These are phyloP conservation scores for Paedocypris sp. DNA, from an alignment of 2,113 vertebrate species.

Conservation along the genomic window DNA sequence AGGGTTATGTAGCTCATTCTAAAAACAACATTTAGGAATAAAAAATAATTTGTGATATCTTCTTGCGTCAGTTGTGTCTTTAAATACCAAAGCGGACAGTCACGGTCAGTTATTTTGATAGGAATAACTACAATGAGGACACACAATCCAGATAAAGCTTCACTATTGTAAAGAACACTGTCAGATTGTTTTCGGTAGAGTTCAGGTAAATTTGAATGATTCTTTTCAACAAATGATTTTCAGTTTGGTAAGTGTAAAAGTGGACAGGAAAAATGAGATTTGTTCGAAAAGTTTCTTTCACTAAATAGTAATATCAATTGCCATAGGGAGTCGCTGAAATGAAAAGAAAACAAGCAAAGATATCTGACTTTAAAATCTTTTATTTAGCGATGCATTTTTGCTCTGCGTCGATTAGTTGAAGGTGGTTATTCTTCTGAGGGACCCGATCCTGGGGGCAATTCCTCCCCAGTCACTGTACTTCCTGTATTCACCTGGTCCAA, in stretches of 20 bases:
- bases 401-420: conserved; percentile 35
- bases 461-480: conserved; percentile 49
- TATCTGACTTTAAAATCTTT: not conserved
- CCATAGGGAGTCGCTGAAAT: not conserved
- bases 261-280: no score
- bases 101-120: conserved; percentile 20
- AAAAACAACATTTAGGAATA: no score
- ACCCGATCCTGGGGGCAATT: conserved; percentile 15
- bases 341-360: not conserved
- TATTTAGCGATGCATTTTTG: not conserved
- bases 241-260: not conserved
- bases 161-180: conserved; percentile 17
- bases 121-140: conserved; percentile 2
- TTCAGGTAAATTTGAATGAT: not conserved
- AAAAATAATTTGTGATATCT: not conserved
- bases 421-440: conserved; percentile 21
- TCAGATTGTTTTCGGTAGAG: not conserved
- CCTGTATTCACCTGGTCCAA: conserved; percentile 59
- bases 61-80: not conserved
- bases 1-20: no score
- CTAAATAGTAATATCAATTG: no score
- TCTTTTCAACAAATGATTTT: not conserved
- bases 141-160: conserved; percentile 17
- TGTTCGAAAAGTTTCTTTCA: no score
- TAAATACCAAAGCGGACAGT: not conserved